These are phyloP conservation scores for Platysteira castanea DNA, from an alignment of 2,113 vertebrate species.

Conservation along the genomic window DNA sequence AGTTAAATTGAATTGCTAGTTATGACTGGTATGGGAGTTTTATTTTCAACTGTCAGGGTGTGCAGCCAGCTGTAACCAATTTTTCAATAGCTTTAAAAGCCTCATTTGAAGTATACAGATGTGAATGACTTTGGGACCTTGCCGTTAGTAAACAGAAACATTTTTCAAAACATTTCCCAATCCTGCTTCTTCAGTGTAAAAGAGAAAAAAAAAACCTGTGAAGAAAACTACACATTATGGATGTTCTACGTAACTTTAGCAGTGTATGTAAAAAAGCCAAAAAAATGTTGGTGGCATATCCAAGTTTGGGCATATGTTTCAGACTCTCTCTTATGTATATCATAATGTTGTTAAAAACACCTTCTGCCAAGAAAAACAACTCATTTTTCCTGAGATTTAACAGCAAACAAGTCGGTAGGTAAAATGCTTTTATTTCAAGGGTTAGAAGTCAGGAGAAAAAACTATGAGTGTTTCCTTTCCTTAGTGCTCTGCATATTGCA, in stretches of 20 bases:
- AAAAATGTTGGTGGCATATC: background rate
- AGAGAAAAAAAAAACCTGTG: background rate
- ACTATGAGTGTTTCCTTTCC: constrained; percentile 56
- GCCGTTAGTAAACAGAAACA: background rate
- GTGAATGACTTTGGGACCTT: background rate
- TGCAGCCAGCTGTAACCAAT: constrained; percentile 35
- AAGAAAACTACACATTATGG: background rate
- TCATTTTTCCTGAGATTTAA: constrained; percentile 63
- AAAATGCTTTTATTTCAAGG: constrained; percentile 71
- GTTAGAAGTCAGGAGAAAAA: constrained; percentile 69
- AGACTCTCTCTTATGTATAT: background rate
- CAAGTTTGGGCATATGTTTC: background rate
- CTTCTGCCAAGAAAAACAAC: constrained; percentile 29
- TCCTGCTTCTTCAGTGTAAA: background rate
- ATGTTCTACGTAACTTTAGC: background rate
- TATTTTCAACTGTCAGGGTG: constrained; percentile 25
- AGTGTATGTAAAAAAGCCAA: background rate
- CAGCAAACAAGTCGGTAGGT: constrained; percentile 32
- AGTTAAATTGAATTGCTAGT: constrained; percentile 44
- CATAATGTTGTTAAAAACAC: constrained; percentile 12
- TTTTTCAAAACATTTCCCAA: background rate
- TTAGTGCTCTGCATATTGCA: constrained; percentile 30
- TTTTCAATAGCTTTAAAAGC: constrained; percentile 47
- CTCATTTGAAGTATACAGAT: constrained; percentile 11
- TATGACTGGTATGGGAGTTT: constrained; percentile 31